Percentiles rank a stretch among this genome's conserved stretches.
These are phyloP conservation scores for Xenopus tropicalis DNA, from an alignment of 2,113 vertebrate genomes.

Conservation along the genomic window DNA sequence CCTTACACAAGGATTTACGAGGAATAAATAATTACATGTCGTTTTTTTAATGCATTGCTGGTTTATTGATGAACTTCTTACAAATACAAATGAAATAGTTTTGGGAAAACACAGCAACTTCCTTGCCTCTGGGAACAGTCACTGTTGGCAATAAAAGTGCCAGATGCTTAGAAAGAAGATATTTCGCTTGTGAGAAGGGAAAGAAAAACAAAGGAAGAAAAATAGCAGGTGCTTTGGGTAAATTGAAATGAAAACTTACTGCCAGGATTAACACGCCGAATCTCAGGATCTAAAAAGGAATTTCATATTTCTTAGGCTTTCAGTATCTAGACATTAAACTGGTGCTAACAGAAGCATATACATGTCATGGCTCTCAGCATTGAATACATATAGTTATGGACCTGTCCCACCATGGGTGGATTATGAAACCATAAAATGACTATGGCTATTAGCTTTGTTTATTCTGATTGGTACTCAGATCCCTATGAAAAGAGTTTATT, in stretches of 20 bases:
- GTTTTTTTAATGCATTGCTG: conserved; percentile 1
- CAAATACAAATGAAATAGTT: conserved; percentile 35
- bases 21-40: conserved; percentile 25
- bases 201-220: not conserved
- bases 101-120: conserved; percentile 25
- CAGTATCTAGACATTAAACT: not conserved
- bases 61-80: conserved; percentile 33
- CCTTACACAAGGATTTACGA: conserved; percentile 32
- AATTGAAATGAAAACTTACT: conserved; percentile 29
- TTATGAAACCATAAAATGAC: no score
- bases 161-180: conserved; percentile 32
- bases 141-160: conserved; percentile 29
- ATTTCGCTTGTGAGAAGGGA: conserved; percentile 15
- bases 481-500: no score
- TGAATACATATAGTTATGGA: not conserved
- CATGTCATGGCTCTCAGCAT: not conserved
- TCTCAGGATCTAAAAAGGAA: conserved; percentile 10
- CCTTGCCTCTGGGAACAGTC: conserved; percentile 22
- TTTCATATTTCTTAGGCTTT: not conserved
- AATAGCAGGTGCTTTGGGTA: conserved; percentile 36
- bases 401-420: not conserved
- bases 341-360: not conserved
- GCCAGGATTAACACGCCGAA: conserved; percentile 16
- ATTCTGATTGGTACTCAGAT: no score
- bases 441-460: no score